These are phyloP conservation scores for Trichopria drosophilae DNA, from an alignment of 2,888 invertebrate genomes.

Conservation along the genomic window DNA sequence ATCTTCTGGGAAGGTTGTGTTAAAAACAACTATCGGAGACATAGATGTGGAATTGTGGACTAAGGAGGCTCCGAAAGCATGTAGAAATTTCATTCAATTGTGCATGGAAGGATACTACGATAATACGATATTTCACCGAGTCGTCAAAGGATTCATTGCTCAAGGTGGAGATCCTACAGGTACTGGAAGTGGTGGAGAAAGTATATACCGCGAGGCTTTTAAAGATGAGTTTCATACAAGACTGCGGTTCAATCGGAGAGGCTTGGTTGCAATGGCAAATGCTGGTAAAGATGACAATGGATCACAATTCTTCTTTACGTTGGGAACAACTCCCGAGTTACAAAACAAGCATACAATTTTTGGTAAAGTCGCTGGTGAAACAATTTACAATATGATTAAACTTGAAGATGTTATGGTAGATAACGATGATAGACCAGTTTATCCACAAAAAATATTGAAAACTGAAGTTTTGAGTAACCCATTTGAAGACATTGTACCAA, in stretches of 20 bases:
- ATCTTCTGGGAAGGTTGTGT: constrained; percentile 88
- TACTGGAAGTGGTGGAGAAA: constrained; percentile 93
- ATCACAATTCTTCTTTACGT: constrained; percentile 97
- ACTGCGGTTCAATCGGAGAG: constrained; percentile 83
- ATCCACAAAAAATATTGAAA: constrained; percentile 83
- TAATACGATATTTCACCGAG: constrained; percentile 87
- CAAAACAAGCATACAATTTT: constrained; percentile 98
- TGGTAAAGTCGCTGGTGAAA: constrained; percentile 93
- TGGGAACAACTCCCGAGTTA: constrained; percentile 86
- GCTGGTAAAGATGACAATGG: constrained; percentile 92
- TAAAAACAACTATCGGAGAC: constrained; percentile 92
- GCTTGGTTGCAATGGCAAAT: constrained; percentile 95
- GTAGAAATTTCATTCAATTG: constrained; percentile 90
- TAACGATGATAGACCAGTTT: constrained; percentile 80
- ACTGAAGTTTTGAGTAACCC: constrained; percentile 87
- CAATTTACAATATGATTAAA: constrained; percentile 93
- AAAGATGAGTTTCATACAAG: constrained; percentile 93
- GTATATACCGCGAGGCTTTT: constrained; percentile 91
- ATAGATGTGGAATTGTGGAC: constrained; percentile 98
- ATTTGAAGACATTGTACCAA: constrained; percentile 85
- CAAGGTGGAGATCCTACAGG: constrained; percentile 98
- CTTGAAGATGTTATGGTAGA: constrained; percentile 85
- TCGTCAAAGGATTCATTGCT: constrained; percentile 92
- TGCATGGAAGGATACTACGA: constrained; percentile 96
- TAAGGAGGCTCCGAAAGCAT: constrained; percentile 93